Base-by-base conservation (phyloP, 2,888 invertebrate genomes). In the Imbricaverruca yamaguchii region DNA sequence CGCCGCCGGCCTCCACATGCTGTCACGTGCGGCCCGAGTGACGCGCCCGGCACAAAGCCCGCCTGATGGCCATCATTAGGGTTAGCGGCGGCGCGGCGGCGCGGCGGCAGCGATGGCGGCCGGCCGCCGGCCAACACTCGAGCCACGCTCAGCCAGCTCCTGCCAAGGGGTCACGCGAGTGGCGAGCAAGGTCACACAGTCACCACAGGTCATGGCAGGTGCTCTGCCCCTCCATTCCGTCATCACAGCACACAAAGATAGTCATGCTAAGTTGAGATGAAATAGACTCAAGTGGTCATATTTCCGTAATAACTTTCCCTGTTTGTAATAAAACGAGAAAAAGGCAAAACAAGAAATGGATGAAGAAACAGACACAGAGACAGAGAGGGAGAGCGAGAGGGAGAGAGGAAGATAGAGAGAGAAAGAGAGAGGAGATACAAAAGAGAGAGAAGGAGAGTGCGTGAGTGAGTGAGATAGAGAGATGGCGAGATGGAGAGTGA, bases 351-450 rank as follows among this genome's bases (percentile, higher is more conserved):
- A 11, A 56, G 81, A 61, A 13, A 23, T 21, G 55, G 59, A 56
- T 56, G 65, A 55, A 59, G 18, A 57, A 81, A 21, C 0, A 39
- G 57, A 39, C 21, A 55, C 12, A 10, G 56, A 61, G 65, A 39
- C n/a, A 10, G 57, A 13, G 39, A 56, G 61, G 23, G 57, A 78
- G 25, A 78, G 81, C 59, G 77, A 57, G 61, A 65, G 81, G 61
- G 67, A 7, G 67, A 8, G 63, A 63, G 21, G 7, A 18, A 13
- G 39, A 39, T 53, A 61, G n/a, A n/a, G 69, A n/a, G 55, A 18
- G 53, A n/a, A 67, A 65, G 53, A 55, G 80, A 80, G 6, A 4
- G 25, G n/a, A 21, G 80, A n/a, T n/a, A n/a, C n/a, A n/a, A 56
- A 18, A 56, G 79, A 55, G 79, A 18, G 55, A 67, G 53, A 10